A percentile compares a stretch with the other conserved stretches of the same genome.
These are phyloP conservation scores for Muntiacus reevesi DNA, from an alignment of 2,113 vertebrate species.

Conservation along the genomic window DNA sequence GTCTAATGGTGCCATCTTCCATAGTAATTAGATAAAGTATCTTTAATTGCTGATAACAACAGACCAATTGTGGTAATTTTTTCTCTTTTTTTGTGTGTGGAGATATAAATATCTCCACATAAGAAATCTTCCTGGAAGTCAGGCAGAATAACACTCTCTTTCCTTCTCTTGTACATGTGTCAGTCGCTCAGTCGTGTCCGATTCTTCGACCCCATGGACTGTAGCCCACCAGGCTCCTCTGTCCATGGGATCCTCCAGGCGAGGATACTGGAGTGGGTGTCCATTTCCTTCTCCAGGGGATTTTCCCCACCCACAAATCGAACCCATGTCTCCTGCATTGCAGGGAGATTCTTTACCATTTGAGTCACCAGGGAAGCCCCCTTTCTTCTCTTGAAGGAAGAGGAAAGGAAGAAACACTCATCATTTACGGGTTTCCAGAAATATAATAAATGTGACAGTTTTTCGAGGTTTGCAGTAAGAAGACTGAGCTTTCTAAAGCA, in stretches of 20 bases:
- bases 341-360: neutral
- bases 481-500: neutral
- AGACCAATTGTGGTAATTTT: slow-evolving; percentile 1
- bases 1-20: slow-evolving; percentile 29
- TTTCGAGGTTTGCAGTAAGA: slow-evolving; percentile 45
- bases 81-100: neutral
- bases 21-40: slow-evolving; percentile 73
- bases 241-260: neutral
- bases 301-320: neutral
- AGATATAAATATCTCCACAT: neutral
- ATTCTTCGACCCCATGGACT: neutral
- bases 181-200: neutral
- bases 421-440: slow-evolving; percentile 39
- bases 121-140: neutral
- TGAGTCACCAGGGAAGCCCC: neutral
- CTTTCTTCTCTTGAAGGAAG: neutral
- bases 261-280: neutral
- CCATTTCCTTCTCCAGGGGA: neutral
- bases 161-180: neutral
- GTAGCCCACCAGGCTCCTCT: neutral
- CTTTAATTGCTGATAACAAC: slow-evolving; percentile 63
- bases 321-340: neutral
- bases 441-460: slow-evolving; percentile 36
- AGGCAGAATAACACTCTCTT: neutral
- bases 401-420: neutral